These are phyloP conservation scores for Melanotaenia trifasciata DNA, from an alignment of 2,797 vertebrate genomes.

Conservation along the genomic window DNA sequence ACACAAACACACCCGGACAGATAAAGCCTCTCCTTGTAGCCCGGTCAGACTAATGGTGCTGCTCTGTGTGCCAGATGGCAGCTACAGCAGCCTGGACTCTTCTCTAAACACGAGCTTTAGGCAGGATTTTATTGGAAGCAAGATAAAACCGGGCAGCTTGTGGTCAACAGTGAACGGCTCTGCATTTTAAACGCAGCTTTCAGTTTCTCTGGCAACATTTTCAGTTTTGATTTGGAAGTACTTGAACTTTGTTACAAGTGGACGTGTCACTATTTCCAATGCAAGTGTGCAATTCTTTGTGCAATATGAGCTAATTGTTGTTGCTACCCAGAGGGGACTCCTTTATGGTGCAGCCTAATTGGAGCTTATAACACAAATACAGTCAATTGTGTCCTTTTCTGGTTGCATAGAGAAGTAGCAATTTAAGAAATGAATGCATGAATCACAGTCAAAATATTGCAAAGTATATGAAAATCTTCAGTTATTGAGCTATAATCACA, in stretches of 20 bases:
- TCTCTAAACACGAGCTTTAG: conserved; percentile 67
- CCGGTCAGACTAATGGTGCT: conserved; percentile 55
- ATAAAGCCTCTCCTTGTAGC: conserved; percentile 36
- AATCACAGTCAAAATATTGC: background rate
- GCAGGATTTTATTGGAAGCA: conserved; percentile 62
- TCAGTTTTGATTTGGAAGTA: conserved; percentile 47
- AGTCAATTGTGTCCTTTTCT: background rate
- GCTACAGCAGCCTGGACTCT: conserved; percentile 47
- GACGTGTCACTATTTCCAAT: conserved; percentile 13
- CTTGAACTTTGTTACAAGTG: conserved; percentile 37
- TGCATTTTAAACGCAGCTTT: conserved; percentile 70
- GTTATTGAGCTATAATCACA: too few species aligned
- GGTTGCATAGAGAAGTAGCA: background rate
- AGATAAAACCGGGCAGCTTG: conserved; percentile 56
- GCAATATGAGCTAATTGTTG: conserved; percentile 12
- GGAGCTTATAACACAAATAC: background rate
- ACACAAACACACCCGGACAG: conserved; percentile 18
- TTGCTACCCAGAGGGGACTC: background rate
- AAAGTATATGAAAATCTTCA: too few species aligned
- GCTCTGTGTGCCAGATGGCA: conserved; percentile 67
- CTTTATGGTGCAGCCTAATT: background rate
- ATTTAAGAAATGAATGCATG: background rate
- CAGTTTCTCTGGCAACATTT: conserved; percentile 58
- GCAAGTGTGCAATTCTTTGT: conserved; percentile 8
- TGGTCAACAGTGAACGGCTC: conserved; percentile 63